A percentile compares a stretch with the other conserved stretches of the same genome.
Evolutionary conservation across 2,888 invertebrate species (phyloP).

Genomic region (Microctonus aethiopoides): DNA sequence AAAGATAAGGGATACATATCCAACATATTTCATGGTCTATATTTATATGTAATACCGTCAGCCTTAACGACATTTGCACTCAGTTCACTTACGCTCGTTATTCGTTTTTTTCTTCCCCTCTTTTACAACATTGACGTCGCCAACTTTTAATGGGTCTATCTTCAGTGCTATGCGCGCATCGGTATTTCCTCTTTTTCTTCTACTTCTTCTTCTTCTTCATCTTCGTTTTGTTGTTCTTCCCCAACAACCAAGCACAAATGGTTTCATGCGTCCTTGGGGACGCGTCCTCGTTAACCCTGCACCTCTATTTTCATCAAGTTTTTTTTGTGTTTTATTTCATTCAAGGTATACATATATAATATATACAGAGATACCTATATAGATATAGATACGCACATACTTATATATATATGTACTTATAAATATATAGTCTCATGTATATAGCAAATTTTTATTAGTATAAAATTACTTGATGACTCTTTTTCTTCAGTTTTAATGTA

Average conservation of each 20-base stretch:
- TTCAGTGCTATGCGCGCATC: background rate
- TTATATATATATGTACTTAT: too few species aligned
- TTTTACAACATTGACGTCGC: conserved; percentile 18
- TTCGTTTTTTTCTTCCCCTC: background rate
- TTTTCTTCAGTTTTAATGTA: conserved; percentile 13
- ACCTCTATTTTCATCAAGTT: conserved; percentile 23
- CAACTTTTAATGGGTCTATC: conserved; percentile 29
- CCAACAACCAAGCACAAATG: conserved; percentile 5
- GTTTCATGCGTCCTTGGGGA: conserved; percentile 30
- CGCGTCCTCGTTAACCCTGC: conserved; percentile 32
- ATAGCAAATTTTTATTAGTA: conserved; percentile 18
- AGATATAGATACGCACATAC: background rate
- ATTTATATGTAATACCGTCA: conserved; percentile 8
- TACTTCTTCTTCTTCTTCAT: conserved; percentile 1
- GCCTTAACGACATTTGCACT: conserved; percentile 45
- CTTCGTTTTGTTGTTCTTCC: conserved; percentile 8
- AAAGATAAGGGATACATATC: conserved; percentile 27
- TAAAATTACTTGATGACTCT: conserved; percentile 27
- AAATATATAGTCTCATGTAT: background rate
- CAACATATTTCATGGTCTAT: conserved; percentile 3
- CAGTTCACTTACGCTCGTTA: conserved; percentile 39
- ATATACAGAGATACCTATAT: background rate
- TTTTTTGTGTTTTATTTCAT: conserved; percentile 6
- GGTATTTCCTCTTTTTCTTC: background rate
- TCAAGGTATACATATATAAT: background rate